Evolutionary conservation across 2,888 invertebrate species (phyloP), one percentile per base, ranked within the genome.

Genomic region (Drosophila mayaguana): DNA sequence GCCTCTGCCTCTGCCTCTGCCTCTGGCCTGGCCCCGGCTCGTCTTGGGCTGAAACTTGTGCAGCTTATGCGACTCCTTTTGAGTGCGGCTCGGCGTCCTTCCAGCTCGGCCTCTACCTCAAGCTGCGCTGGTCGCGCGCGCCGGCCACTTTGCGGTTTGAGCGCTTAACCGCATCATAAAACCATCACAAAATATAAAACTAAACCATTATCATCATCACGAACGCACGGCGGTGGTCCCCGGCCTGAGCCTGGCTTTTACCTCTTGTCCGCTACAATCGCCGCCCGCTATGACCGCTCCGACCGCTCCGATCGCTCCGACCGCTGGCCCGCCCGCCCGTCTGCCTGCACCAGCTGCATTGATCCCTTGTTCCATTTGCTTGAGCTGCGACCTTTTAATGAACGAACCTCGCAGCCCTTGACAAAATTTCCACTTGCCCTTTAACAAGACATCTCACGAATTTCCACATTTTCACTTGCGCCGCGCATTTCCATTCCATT

Each of bases 121-220:
- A 25, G 50, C 45, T 48, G 63, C 64, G 28, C 45, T 57, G 57
- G 63, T 77, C 80, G 78, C 67, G 80, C 74, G 75, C 88, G 79
- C 57, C 75, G 72, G 63, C 75, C 89, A 89, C 89, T 89, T 86
- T 86, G 86, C 81, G 86, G 86, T 89, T 86, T 81, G 67, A 77
- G 82, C 79, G 84, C 88, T 88, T 89, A 86, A 88, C 88, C 89
- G 89, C 86, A 86, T 89, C 89, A 88, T 89, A 89, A 86, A 89
- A 88, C 85, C 89, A 89, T 89, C 83, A 83, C 56, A 68, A 78
- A 75, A 76, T 87, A 88, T 81, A 88, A 87, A 85, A 84, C 68
- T 87, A 84, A 89, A 76, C 85, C 82, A 89, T 89, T 82, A 85
- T 89, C 82, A 85, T 85, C 84, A 89, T 89, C 80, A 87, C 74